Conservation (phyloP, 2,888 invertebrate species). For the Parthenolecanium corni region DNA sequence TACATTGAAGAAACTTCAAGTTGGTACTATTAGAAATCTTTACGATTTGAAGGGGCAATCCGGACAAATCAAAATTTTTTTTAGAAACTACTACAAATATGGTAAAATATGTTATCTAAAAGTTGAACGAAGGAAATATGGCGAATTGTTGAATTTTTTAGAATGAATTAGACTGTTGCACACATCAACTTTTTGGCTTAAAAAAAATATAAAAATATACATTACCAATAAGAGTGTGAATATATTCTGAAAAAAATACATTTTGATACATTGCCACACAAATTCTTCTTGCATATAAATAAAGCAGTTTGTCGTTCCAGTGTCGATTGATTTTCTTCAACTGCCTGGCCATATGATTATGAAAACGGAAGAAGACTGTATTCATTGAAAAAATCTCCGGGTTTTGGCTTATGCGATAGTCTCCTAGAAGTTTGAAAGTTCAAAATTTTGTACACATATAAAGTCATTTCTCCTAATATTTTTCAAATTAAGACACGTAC, state of each 20-base stretch:
- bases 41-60: neutral
- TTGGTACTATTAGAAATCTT: too few relatives aligned
- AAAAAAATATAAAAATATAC: too few relatives aligned
- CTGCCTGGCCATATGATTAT: slow-evolving; percentile 57
- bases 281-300: slow-evolving; percentile 58
- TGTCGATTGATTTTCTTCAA: slow-evolving; percentile 54
- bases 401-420: neutral
- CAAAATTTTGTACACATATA: too few relatives aligned
- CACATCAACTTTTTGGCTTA: too few relatives aligned
- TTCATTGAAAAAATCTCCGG: slow-evolving; percentile 36
- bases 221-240: slow-evolving; percentile 44
- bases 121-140: too few relatives aligned
- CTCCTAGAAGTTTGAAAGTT: neutral
- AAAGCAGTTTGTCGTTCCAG: slow-evolving; percentile 59
- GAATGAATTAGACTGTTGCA: too few relatives aligned
- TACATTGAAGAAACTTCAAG: neutral
- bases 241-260: slow-evolving; percentile 64
- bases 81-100: too few relatives aligned
- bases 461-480: too few relatives aligned
- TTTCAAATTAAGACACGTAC: too few relatives aligned
- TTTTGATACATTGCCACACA: slow-evolving; percentile 63
- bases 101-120: too few relatives aligned
- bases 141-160: too few relatives aligned
- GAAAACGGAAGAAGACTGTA: slow-evolving; percentile 61
- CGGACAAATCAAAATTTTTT: too few relatives aligned